Evolutionary conservation across 2,888 invertebrate species (phyloP), one percentile per base, ranked within the genome.

Genomic region (Drosophila fulvimacula): DNA sequence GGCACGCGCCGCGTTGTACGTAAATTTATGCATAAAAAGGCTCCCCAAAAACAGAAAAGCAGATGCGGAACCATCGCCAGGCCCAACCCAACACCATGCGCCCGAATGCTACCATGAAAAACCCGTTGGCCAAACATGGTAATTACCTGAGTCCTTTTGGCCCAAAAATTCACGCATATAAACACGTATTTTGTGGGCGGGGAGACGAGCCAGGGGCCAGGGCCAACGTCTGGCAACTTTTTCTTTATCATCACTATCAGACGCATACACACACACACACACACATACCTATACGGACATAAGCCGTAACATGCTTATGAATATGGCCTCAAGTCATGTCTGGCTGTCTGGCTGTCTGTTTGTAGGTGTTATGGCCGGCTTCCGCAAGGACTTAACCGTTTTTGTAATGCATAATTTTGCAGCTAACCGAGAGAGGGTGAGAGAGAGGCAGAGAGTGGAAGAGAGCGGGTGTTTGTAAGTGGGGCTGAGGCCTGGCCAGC

Each of bases 331-430:
- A 59, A 73, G 81, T 59, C 66, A 69, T 77, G 69, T 73, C 81
- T 76, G 72, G 55, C 58, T 61, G 68, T 58, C 71, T 60, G 69
- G 13, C 55, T 56, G 69, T 56, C 72, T 66, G 69, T 66, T 70
- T 76, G 77, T 64, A 89, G 88, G 89, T 89, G 85, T 88, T 88
- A 78, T 89, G 86, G 80, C 80, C 89, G 81, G 82, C 80, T 85
- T 88, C 88, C 83, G 88, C 76, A 70, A 88, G 88, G 88, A 89
- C 88, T 89, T 88, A 89, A 88, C 88, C 88, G 81, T 81, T 88
- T 84, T 81, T 85, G 88, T 85, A 85, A 85, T 85, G 89, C 85
- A 85, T 85, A 89, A 85, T 89, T 85, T 85, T 73, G 67, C 55
- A 68, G 56, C 62, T 34, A 69, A 52, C 62, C 58, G 46, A 17